Conservation (phyloP, 2,797 vertebrate genomes). For the Enteromius paludinosus region DNA sequence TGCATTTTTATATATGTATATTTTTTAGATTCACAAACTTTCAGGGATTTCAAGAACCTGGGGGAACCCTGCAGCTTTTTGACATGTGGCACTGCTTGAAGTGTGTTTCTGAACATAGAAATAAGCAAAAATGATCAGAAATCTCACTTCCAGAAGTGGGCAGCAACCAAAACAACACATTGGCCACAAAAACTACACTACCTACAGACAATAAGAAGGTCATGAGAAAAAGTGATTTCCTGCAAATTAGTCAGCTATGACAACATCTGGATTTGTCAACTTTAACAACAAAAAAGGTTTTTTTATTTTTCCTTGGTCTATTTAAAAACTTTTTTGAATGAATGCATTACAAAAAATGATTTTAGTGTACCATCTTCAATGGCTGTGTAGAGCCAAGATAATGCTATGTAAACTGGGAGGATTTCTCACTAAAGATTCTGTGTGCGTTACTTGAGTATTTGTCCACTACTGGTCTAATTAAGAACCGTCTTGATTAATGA, state of each 20-base stretch:
- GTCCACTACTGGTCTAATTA: neutral
- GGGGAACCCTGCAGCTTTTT: neutral
- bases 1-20: no score
- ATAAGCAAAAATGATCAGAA: neutral
- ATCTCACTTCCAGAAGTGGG: slow-evolving; percentile 1
- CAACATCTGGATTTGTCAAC: neutral
- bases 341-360: neutral
- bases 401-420: neutral
- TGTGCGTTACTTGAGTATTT: neutral
- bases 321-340: neutral
- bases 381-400: neutral
- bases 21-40: neutral
- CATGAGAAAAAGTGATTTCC: neutral
- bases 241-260: neutral
- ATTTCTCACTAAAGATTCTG: neutral
- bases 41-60: neutral
- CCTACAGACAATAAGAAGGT: neutral
- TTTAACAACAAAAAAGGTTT: neutral
- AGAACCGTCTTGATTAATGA: neutral
- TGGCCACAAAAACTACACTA: slow-evolving; percentile 27
- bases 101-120: neutral
- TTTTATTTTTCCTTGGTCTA: neutral
- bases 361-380: neutral
- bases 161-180: slow-evolving; percentile 29
- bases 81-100: neutral